These are phyloP conservation scores for Brachypodius melanocephalos DNA, from an alignment of 2,113 vertebrate species.

Conservation along the genomic window DNA sequence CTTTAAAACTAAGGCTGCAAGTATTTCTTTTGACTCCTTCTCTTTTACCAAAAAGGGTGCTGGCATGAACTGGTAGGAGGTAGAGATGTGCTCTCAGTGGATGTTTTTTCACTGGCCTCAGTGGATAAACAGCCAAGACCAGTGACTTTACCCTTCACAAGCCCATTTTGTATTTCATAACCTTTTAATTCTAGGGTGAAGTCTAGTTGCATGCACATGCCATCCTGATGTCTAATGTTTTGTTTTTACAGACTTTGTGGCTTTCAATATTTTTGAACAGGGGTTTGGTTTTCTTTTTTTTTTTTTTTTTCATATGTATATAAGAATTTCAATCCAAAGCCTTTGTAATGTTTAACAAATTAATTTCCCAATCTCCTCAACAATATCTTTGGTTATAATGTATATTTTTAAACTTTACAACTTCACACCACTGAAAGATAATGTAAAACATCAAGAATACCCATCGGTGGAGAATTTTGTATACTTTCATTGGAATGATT, in stretches of 20 bases:
- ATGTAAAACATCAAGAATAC: not conserved
- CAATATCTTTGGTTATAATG: not conserved
- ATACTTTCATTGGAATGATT: not conserved
- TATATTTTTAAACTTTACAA: not conserved
- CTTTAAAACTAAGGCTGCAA: not conserved
- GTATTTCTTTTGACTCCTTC: not conserved
- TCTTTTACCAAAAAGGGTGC: not conserved
- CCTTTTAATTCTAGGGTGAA: not conserved
- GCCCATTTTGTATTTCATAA: not conserved
- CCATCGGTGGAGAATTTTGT: not conserved
- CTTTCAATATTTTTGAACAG: not conserved
- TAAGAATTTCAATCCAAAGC: not conserved
- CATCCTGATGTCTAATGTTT: not conserved
- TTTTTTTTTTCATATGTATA: not conserved
- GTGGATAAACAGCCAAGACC: not conserved
- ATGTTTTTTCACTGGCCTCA: not conserved
- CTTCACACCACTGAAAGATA: not conserved
- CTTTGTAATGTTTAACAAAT: not conserved
- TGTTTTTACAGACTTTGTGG: not conserved
- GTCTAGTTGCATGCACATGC: not conserved
- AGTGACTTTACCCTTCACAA: not conserved
- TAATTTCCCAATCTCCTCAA: not conserved
- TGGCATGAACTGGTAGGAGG: not conserved
- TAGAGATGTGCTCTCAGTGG: not conserved
- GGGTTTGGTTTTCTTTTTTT: not conserved